phyloP scores from a whole-genome alignment of 2,888 invertebrate genomes.

The Philonicus albiceps region DNA sequence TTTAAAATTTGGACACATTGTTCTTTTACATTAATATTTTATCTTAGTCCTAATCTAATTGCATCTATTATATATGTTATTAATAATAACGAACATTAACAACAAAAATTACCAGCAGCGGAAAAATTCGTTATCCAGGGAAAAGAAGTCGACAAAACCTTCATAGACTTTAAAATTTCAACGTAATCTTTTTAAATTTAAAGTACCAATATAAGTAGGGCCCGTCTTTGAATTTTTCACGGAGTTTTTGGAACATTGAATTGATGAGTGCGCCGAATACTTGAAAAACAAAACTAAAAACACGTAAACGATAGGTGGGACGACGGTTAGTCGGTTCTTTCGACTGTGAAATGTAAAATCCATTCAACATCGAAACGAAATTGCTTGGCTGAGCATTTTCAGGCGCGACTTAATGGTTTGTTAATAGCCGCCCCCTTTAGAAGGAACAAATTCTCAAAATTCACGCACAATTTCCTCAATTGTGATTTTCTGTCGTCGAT shows the following conservation, averaged over 20 bases:
- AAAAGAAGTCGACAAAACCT: neutral
- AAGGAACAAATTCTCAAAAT: conserved; percentile 39
- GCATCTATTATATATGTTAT: too few relatives aligned
- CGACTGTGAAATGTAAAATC: conserved; percentile 3
- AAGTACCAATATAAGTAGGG: neutral
- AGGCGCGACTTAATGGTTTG: conserved; percentile 36
- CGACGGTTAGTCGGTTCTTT: neutral
- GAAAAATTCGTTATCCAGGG: too few relatives aligned
- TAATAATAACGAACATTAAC: too few relatives aligned
- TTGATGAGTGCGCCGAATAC: neutral
- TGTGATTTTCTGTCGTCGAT: conserved; percentile 28
- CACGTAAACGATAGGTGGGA: neutral
- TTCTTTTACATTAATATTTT: too few relatives aligned
- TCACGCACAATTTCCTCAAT: conserved; percentile 48
- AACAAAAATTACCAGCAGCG: too few relatives aligned
- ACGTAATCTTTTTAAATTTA: neutral
- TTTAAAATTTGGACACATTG: too few relatives aligned
- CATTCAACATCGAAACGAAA: conserved; percentile 7
- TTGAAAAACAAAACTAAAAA: neutral
- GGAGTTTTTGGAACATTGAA: neutral
- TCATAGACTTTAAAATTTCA: neutral
- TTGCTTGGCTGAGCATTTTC: neutral
- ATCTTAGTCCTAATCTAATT: too few relatives aligned
- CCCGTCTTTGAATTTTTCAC: neutral
- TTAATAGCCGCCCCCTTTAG: conserved; percentile 36